Evolutionary conservation across 2,113 vertebrate species (phyloP), one percentile per base, ranked within the genome.

Genomic region (Ctenomys sociabilis): DNA sequence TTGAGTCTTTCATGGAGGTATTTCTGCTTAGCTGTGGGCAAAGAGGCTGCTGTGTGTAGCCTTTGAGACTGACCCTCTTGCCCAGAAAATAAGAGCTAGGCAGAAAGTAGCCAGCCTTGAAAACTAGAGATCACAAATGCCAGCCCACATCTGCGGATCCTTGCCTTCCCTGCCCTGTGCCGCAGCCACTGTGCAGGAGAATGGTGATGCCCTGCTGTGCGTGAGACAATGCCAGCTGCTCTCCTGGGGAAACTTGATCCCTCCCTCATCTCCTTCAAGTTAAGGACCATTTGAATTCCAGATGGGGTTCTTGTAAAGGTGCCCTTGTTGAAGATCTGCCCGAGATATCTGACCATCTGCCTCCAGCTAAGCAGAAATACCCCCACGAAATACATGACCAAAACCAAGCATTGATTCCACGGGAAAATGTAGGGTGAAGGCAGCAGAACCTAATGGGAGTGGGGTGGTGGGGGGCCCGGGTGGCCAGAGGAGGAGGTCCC

Each of bases 1-100:
- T 37, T 49, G 17, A 32, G 59, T 88, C 61, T 96, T 96, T 92
- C 45, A 19, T 32, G 28, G 81, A 81, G 78, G 30, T 85, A 54
- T 83, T 77, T 52, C 59, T 81, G 49, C 32, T 80, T 72, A 80
- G 59, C 88, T 81, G 28, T 49, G 89, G 64, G 59, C 32, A 61
- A 59, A 96, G 90, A 80, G 40, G 7, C 40, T 66, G 30, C 87
- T 57, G 37, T 7, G 10, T 30, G 24, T 49, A 78, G 37, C 43
- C 61, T 83, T 57, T 16, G 43, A 82, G 63, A 91, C 66, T 45
- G 59, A 37, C 26, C 43, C 26, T 16, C 13, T 77, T 49, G 28
- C 73, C 40, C 43, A 3, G 40, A 77, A 30, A 45, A 45, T 77
- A 49, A 30, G 26, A 49, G 5, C 73, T 77, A 30, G 26, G 43